Evolutionary conservation across 2,797 vertebrate genomes (phyloP), one percentile per base, ranked within the genome.

Genomic region (Apodemus agrarius): DNA sequence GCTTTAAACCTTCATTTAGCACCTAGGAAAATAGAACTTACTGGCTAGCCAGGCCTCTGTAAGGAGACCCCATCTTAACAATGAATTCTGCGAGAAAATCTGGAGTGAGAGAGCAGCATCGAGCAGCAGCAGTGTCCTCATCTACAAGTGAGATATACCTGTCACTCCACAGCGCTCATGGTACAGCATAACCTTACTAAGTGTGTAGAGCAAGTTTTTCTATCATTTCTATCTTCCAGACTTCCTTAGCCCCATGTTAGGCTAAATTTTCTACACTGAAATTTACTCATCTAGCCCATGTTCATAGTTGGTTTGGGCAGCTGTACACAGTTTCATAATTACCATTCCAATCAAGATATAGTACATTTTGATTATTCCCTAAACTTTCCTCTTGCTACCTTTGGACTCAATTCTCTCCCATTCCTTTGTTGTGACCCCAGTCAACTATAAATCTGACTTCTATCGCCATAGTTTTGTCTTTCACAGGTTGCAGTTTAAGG

Each of bases 11-110:
- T 86, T 26, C 46, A 93, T 52, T 72, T 1, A 84, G 79, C 80
- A 96, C 87, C 94, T 90, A 72, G 86, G 63, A 88, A 97, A 97
- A 95, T 17, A 96, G 78, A 95, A 76, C 19, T 49, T 76, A 80
- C 13, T 86, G 86, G 81, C 75, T 6, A 4, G 34, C 0, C 0
- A 46, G 75, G n/a, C 87, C 31, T 91, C 79, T 61, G 8, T 17
- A 37, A 94, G 61, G 49, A 90, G 90, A 59, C 59, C n/a, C 26
- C 63, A 29, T 74, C n/a, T 93, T 92, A 79, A 87, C 54, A 49
- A 3, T 49, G 57, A 93, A 61, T 87, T 96, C 78, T 67, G 24
- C 19, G 37, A 85, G 81, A 88, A 90, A 49, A 89, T 74, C 37
- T 6, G 14, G 31, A 78, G 31, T 49, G 72, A 94, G 22, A 9